Percentiles rank a stretch among this genome's conserved stretches.
phyloP scores from a whole-genome alignment of 2,888 invertebrate genomes.

The Drosophila robusta region DNA sequence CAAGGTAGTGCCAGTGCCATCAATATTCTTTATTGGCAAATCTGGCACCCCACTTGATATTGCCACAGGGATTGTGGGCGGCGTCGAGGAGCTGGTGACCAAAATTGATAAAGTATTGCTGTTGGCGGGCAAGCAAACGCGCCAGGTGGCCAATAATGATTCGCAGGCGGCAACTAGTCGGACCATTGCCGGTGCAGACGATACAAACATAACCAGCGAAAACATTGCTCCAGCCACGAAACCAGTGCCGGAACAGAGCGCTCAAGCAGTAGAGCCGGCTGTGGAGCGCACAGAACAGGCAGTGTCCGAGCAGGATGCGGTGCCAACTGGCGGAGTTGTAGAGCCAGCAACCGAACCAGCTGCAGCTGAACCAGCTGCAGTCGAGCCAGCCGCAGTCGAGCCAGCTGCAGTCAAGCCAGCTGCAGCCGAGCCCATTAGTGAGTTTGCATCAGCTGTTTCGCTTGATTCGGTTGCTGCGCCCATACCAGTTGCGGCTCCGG shows the following conservation, averaged over 20 bases:
- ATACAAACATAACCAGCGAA: background rate
- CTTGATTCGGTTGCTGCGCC: background rate
- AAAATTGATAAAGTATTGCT: slow-evolving; percentile 88
- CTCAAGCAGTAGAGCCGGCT: background rate
- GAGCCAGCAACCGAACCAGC: background rate
- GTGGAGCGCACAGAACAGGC: background rate
- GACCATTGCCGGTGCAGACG: slow-evolving; percentile 59
- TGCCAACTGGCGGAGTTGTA: too few relatives aligned
- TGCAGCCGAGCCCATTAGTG: background rate
- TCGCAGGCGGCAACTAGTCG: background rate
- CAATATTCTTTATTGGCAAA: slow-evolving; percentile 93
- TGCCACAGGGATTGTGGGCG: slow-evolving; percentile 88
- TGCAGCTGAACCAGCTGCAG: background rate
- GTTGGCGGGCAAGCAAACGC: slow-evolving; percentile 50
- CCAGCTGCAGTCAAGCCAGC: background rate
- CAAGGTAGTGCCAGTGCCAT: slow-evolving; percentile 91
- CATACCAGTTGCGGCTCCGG: background rate
- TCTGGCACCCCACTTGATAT: slow-evolving; percentile 93
- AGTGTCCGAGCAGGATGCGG: background rate
- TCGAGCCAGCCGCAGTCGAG: background rate
- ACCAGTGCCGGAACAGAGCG: background rate
- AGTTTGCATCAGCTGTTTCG: background rate
- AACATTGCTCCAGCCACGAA: background rate
- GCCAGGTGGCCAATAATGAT: background rate
- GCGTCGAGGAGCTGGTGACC: slow-evolving; percentile 87